Evolutionary conservation across 2,113 vertebrate genomes (phyloP), one percentile per base, ranked within the genome.

Genomic region (Gambusia affinis): DNA sequence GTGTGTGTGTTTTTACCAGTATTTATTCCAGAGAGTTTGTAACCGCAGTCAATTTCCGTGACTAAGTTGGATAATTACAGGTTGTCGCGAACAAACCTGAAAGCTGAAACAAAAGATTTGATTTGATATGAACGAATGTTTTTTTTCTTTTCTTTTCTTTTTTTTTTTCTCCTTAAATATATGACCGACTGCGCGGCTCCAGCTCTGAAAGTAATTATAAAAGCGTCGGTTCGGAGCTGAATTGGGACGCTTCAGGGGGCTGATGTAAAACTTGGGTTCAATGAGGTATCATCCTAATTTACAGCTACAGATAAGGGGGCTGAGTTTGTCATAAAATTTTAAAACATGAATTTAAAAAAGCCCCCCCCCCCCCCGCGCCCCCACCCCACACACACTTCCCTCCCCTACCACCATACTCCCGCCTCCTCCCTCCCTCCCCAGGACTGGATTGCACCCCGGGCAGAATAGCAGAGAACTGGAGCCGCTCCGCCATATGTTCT

Each of bases 401-500:
- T 12, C 66, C 80, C 76, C 88, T 82, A 5, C 15, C 28, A 29
- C 17, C 22, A 24, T 35, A 80, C 89, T 73, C 82, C 71, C 91
- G 12, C 8, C 5, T 30, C 24, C 37, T 31, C 10, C 35, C 35
- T 37, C 33, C 91, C 94, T 87, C 86, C 85, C 81, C 91, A 88
- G 92, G 94, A 95, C 95, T 94, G 95, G 94, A 94, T 95, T 95
- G 96, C 97, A 97, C 97, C 97, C 97, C 98, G 97, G 96, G 97
- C 97, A 96, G 51, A 57, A 95, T 94, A 92, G 96, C 96, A 96
- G 97, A 96, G 96, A 96, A 98, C 97, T 95, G 94, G 84, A 96
- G 97, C 97, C 97, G 97, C 96, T 96, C 93, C 17, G 0, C 88
- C 97, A 98, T 97, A 97, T 99, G 97, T 98, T 99, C 96, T 95